Conservation (phyloP, 2,113 vertebrate species). For the Indicator indicator region DNA sequence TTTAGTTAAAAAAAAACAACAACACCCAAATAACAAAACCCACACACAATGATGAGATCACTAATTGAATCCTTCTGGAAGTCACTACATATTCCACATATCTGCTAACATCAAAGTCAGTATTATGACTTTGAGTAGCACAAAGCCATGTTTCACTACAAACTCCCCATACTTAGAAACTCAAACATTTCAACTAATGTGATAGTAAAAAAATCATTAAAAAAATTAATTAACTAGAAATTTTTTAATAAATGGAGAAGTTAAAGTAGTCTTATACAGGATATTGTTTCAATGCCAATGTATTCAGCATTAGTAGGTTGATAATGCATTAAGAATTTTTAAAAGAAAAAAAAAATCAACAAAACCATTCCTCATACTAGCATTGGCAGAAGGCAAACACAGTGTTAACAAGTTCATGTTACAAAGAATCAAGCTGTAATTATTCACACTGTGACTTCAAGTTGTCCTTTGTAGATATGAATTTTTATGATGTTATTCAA, state of each 20-base stretch:
- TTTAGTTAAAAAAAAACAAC: background rate
- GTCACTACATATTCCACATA: background rate
- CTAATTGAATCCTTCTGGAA: background rate
- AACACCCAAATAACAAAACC: background rate
- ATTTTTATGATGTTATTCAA: background rate
- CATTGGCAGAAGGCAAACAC: background rate
- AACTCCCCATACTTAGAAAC: background rate
- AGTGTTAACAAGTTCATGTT: background rate
- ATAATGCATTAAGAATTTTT: background rate
- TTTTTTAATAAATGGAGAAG: background rate
- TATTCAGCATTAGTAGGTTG: background rate
- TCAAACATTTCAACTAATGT: background rate
- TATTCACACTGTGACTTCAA: background rate
- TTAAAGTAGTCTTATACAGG: background rate
- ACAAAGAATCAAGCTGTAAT: background rate
- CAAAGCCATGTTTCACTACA: background rate
- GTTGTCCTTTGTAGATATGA: accelerated
- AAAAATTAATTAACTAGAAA: background rate
- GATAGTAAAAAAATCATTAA: background rate
- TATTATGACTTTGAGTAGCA: background rate
- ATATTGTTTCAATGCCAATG: background rate
- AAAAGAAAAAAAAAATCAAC: background rate
- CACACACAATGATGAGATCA: background rate
- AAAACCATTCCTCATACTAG: background rate
- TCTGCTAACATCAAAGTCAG: background rate